A percentile compares a stretch with the other conserved stretches of the same genome.
These are phyloP conservation scores for Spilarctia lutea DNA, from an alignment of 2,888 invertebrate genomes.

Conservation along the genomic window DNA sequence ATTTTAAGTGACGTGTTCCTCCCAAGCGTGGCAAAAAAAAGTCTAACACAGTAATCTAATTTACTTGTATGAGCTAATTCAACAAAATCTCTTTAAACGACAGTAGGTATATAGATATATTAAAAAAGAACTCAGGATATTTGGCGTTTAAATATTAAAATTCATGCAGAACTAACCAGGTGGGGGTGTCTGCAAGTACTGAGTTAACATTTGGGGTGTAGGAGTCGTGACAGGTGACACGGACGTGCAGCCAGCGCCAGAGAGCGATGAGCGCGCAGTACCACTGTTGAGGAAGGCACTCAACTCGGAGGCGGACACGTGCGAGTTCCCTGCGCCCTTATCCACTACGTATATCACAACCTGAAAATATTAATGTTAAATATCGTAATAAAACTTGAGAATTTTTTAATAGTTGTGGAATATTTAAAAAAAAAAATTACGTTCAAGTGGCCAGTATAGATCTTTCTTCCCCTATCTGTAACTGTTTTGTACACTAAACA, in stretches of 20 bases:
- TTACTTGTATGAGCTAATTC: too few species aligned
- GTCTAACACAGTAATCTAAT: not conserved
- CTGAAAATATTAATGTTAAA: slow-evolving; percentile 47
- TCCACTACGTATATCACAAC: slow-evolving; percentile 77
- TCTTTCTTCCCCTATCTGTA: too few species aligned
- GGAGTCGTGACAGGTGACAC: slow-evolving; percentile 92
- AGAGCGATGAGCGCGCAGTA: slow-evolving; percentile 90
- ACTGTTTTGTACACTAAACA: too few species aligned
- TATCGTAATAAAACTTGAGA: too few species aligned
- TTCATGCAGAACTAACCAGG: slow-evolving; percentile 60
- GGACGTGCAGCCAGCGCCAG: slow-evolving; percentile 90
- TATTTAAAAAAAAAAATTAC: too few species aligned
- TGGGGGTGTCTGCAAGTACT: slow-evolving; percentile 97
- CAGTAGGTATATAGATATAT: not conserved
- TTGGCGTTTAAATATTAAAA: not conserved
- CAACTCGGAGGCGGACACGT: slow-evolving; percentile 91
- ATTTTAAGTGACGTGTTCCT: not conserved
- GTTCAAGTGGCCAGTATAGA: too few species aligned
- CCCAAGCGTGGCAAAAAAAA: not conserved
- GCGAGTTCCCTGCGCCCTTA: slow-evolving; percentile 87
- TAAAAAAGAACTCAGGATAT: not conserved
- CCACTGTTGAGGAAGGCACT: slow-evolving; percentile 90
- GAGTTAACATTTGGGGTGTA: slow-evolving; percentile 92
- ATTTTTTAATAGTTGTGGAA: too few species aligned
- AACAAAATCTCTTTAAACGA: not conserved